phyloP scores from a whole-genome alignment of 2,888 invertebrate genomes.

The Rosalia funebris region DNA sequence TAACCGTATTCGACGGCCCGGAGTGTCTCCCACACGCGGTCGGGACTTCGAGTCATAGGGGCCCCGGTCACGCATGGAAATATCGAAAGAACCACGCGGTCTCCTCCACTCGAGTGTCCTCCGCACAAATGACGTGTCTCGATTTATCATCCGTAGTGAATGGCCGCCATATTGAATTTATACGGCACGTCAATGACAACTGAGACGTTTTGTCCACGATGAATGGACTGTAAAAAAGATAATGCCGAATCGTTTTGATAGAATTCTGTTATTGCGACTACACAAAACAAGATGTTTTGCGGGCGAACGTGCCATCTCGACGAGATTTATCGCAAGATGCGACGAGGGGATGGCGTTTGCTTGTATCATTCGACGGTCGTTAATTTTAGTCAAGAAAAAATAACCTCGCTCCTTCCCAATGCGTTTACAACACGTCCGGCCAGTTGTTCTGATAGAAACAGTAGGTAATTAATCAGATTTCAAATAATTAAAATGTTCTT shows the following conservation, averaged over 20 bases:
- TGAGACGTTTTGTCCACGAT: slow-evolving; percentile 50
- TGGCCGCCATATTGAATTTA: slow-evolving; percentile 54
- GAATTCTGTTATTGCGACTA: slow-evolving; percentile 39
- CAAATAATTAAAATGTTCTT: no score
- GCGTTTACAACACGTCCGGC: no score
- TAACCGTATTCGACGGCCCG: slow-evolving; percentile 20
- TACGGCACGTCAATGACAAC: slow-evolving; percentile 53
- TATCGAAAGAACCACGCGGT: slow-evolving; percentile 31
- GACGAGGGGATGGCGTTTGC: slow-evolving; percentile 2
- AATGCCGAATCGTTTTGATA: slow-evolving; percentile 49
- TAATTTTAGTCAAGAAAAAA: slow-evolving; percentile 1
- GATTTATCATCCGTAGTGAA: slow-evolving; percentile 54
- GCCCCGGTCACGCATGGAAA: slow-evolving; percentile 15
- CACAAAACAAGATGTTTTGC: slow-evolving; percentile 24
- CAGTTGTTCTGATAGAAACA: no score
- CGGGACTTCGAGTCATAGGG: slow-evolving; percentile 26
- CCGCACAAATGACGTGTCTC: slow-evolving; percentile 51
- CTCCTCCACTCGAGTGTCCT: slow-evolving; percentile 39
- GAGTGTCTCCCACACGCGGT: slow-evolving; percentile 22
- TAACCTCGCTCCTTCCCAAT: not conserved
- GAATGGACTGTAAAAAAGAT: slow-evolving; percentile 49
- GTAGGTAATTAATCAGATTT: no score
- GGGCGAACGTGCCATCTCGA: not conserved
- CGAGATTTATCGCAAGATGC: not conserved
- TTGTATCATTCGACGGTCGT: not conserved